A percentile compares a stretch with the other conserved stretches of the same genome.
Evolutionary conservation across 30 jellyfish, hydroid and myxozoan genomes (phyloP).

Genomic region (Turritopsis dohrnii): DNA sequence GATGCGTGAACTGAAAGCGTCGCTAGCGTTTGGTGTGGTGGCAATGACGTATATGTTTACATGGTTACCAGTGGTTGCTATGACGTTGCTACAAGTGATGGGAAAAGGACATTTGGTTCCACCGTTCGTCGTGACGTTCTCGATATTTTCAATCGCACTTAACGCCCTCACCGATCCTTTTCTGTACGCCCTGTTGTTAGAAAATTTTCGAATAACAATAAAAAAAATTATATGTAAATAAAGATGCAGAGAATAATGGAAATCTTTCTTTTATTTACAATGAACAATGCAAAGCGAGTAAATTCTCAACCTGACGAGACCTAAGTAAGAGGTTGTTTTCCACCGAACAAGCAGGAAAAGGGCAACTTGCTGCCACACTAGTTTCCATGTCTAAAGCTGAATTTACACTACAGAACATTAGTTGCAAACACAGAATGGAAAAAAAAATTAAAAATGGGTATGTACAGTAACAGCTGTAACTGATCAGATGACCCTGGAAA

Average conservation of each 20-base stretch:
- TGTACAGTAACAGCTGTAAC: too few species aligned
- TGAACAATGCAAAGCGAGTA: too few species aligned
- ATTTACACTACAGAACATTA: too few species aligned
- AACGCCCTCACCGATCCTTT: constrained; percentile 67
- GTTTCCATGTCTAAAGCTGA: too few species aligned
- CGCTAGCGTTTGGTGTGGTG: constrained; percentile 77
- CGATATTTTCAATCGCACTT: constrained; percentile 61
- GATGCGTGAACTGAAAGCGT: constrained; percentile 53
- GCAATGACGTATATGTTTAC: constrained; percentile 81
- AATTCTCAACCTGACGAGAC: too few species aligned
- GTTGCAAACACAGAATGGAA: too few species aligned
- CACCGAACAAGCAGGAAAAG: too few species aligned
- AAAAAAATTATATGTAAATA: constrained; percentile 36
- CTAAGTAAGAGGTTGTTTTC: too few species aligned
- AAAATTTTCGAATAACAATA: constrained; percentile 53
- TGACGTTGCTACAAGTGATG: constrained; percentile 66
- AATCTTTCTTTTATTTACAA: too few species aligned
- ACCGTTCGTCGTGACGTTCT: constrained; percentile 18
- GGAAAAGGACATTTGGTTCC: constrained; percentile 43
- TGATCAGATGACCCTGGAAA: too few species aligned
- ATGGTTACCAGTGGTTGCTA: constrained; percentile 73
- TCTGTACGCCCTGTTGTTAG: constrained; percentile 54
- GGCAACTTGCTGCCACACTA: too few species aligned
- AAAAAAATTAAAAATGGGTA: too few species aligned
- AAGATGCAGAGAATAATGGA: neutral